Conservation (phyloP, 2,113 vertebrate genomes). For the Tamias sibiricus region DNA sequence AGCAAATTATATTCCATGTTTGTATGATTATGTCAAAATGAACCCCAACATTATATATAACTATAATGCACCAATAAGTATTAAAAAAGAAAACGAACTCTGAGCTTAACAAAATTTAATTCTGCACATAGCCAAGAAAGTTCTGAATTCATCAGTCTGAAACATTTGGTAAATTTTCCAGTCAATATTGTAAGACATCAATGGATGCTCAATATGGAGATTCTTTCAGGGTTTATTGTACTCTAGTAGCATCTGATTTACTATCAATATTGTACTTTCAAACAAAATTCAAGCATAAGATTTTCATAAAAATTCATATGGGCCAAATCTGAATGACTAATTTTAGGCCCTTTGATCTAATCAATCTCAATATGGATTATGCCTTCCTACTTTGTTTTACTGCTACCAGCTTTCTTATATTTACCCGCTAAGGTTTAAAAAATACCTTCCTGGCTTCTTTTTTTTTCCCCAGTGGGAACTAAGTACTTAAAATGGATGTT, state of each 20-base stretch:
- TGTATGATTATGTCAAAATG: no score
- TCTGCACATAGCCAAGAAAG: neutral
- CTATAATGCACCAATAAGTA: no score
- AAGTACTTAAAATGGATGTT: neutral
- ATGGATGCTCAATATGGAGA: neutral
- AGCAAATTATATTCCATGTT: no score
- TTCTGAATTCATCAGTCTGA: neutral
- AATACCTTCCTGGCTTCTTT: conserved; percentile 2
- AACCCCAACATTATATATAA: no score
- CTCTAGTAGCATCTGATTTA: neutral
- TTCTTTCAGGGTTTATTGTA: neutral
- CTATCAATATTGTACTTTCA: neutral
- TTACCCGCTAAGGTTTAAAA: neutral
- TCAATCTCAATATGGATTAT: neutral
- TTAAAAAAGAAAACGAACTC: neutral
- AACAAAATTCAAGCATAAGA: neutral
- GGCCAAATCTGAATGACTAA: neutral
- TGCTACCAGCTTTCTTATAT: neutral
- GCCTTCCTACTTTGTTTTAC: neutral
- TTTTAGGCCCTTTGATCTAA: neutral
- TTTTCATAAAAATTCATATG: neutral
- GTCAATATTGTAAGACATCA: neutral
- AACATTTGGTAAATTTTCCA: neutral
- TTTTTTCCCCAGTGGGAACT: neutral
- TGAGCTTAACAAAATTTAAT: neutral